These are phyloP conservation scores for Xiphophorus maculatus DNA, from an alignment of 2,113 vertebrate genomes.

Conservation along the genomic window DNA sequence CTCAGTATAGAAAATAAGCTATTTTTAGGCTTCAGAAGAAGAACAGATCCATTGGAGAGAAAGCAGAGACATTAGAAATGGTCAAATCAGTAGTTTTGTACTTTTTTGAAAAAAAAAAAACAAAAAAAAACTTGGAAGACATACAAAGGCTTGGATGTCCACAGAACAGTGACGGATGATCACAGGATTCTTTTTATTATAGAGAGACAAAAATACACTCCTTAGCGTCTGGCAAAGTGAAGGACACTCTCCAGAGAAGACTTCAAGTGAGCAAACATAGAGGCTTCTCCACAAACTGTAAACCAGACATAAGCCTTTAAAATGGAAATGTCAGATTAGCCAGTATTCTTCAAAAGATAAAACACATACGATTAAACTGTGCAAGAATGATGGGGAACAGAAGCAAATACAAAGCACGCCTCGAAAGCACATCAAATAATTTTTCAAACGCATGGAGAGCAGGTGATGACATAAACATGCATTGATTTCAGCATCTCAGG, in stretches of 20 bases:
- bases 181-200: not conserved
- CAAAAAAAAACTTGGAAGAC: not conserved
- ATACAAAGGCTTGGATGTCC: not conserved
- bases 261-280: not conserved
- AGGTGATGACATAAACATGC: not conserved
- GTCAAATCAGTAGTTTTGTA: slow-evolving; percentile 6
- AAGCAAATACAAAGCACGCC: not conserved
- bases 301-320: not conserved
- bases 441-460: not conserved
- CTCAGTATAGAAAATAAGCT: slow-evolving; percentile 1
- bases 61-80: not conserved
- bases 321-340: not conserved
- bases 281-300: not conserved
- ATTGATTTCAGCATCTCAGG: not conserved
- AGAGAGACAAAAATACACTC: not conserved
- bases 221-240: not conserved
- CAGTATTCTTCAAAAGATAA: not conserved
- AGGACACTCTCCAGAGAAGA: slow-evolving; percentile 1
- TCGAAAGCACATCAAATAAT: not conserved
- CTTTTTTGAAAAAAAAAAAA: slow-evolving; percentile 2
- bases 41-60: slow-evolving; percentile 2
- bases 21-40: slow-evolving; percentile 7
- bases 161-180: not conserved
- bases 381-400: not conserved
- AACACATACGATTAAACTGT: not conserved